Conservation (phyloP, 2,113 vertebrate genomes). For the Lepus timidus region DNA sequence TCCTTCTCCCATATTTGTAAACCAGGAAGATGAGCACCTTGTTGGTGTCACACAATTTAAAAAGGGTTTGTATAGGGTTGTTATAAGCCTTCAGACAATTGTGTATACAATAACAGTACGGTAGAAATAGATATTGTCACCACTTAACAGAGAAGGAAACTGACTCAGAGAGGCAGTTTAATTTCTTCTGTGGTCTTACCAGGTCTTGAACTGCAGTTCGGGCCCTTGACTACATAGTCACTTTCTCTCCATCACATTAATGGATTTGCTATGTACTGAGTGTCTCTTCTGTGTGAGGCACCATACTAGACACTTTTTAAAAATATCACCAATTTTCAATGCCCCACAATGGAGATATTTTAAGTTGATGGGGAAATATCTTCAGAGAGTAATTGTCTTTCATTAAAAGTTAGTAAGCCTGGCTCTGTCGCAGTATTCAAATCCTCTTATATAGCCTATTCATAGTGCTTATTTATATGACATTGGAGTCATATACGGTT, state of each 20-base stretch:
- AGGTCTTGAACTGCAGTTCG: background rate
- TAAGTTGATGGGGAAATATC: background rate
- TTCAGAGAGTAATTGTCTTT: background rate
- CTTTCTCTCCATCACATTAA: background rate
- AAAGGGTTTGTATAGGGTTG: background rate
- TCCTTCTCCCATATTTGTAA: background rate
- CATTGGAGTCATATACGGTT: background rate
- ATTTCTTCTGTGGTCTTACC: background rate
- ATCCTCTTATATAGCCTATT: background rate
- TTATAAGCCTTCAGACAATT: background rate
- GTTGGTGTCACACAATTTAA: background rate
- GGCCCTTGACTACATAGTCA: background rate
- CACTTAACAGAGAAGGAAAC: background rate
- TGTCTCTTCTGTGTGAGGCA: background rate
- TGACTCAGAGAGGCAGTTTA: background rate
- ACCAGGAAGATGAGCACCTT: background rate
- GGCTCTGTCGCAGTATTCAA: background rate
- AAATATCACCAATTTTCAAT: conserved; percentile 4
- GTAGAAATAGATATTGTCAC: background rate
- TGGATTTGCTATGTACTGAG: background rate
- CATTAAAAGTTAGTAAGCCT: background rate
- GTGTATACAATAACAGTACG: background rate
- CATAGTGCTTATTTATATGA: conserved; percentile 16
- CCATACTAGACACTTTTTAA: background rate
- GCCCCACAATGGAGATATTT: background rate